A percentile compares a stretch with the other conserved stretches of the same genome.
Conservation (phyloP, 2,113 vertebrate species). For the Percina caprodes region DNA sequence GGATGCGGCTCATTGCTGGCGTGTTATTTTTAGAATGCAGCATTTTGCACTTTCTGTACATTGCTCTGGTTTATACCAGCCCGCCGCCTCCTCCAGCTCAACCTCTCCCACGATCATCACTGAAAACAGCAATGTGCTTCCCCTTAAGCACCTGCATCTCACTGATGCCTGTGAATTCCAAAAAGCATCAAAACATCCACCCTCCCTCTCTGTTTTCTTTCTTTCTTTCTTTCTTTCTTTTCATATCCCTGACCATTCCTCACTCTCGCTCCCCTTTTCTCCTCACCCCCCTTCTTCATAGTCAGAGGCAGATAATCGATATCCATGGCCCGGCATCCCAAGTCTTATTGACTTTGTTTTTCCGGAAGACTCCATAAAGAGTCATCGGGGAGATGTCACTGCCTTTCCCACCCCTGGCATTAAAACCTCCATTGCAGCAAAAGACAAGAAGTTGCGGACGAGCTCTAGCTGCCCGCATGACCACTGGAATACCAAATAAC, state of each 20-base stretch:
- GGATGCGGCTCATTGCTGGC: not conserved
- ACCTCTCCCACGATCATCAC: constrained; percentile 28
- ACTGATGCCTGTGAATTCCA: constrained; percentile 55
- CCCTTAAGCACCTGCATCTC: constrained; percentile 49
- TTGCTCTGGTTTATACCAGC: constrained; percentile 14
- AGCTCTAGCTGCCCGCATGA: constrained; percentile 7
- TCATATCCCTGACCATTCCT: constrained; percentile 39
- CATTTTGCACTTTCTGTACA: constrained; percentile 21
- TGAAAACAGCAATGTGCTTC: constrained; percentile 34
- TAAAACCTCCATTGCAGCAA: constrained; percentile 53
- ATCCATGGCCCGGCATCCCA: constrained; percentile 66
- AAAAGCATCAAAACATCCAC: constrained; percentile 41
- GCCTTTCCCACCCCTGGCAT: constrained; percentile 64
- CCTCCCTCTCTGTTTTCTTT: not conserved
- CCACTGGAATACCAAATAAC: constrained; percentile 66
- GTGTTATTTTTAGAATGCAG: constrained; percentile 41
- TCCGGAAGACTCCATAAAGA: constrained; percentile 84
- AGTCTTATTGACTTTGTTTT: constrained; percentile 85
- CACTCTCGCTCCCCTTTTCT: constrained; percentile 19
- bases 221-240: not conserved
- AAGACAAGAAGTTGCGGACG: constrained; percentile 42
- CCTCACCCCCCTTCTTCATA: constrained; percentile 65
- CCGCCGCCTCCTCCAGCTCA: constrained; percentile 1
- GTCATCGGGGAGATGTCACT: constrained; percentile 80
- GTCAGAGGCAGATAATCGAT: constrained; percentile 82